Evolutionary conservation across 2,888 invertebrate genomes (phyloP).

Genomic region (Erannis defoliaria): DNA sequence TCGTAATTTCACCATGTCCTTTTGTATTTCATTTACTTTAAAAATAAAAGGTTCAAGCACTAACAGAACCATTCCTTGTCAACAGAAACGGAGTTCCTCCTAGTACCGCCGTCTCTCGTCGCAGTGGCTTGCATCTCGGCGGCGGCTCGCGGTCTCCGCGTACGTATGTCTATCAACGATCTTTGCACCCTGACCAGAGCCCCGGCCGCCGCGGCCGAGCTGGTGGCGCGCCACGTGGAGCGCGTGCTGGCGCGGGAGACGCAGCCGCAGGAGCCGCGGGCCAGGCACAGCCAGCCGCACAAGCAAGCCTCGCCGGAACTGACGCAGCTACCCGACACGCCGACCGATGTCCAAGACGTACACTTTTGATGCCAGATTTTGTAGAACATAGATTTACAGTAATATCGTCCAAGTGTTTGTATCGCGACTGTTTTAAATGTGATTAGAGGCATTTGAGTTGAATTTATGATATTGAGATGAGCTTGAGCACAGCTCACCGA

Average conservation of each 20-base stretch:
- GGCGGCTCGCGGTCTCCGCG: conserved; percentile 88
- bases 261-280: conserved; percentile 78
- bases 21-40: background rate
- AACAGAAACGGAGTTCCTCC: conserved; percentile 91
- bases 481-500: background rate
- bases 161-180: conserved; percentile 76
- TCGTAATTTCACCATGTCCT: too few species aligned
- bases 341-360: conserved; percentile 89
- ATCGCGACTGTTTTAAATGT: background rate
- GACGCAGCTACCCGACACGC: conserved; percentile 85
- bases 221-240: conserved; percentile 86
- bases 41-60: background rate
- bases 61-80: conserved; percentile 54
- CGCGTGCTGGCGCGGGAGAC: conserved; percentile 86
- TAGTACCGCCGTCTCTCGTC: conserved; percentile 90
- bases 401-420: conserved; percentile 3
- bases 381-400: background rate
- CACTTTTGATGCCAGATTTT: conserved; percentile 73
- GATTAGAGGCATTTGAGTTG: background rate
- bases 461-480: too few species aligned
- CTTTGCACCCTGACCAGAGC: conserved; percentile 80
- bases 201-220: conserved; percentile 82
- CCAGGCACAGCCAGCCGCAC: conserved; percentile 62
- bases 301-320: conserved; percentile 71
- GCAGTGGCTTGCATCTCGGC: conserved; percentile 90